Evolutionary conservation across 2,888 invertebrate genomes (phyloP), one percentile per base, ranked within the genome.

Genomic region (Pseudococcus viburni): DNA sequence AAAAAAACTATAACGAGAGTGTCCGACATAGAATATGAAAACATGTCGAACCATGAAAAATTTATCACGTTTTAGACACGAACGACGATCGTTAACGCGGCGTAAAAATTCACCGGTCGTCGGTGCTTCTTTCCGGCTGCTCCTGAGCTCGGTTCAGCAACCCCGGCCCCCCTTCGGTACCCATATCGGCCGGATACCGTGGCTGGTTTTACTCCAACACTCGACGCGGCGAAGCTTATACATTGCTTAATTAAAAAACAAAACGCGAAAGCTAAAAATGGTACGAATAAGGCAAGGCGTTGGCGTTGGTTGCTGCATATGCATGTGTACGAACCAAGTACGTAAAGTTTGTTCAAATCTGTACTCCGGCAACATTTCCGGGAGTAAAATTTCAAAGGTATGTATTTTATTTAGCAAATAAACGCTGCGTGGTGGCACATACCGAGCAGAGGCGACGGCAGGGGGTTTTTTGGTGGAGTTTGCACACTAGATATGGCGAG

Each of bases 201-300:
- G 12, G 17, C 17, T 55, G 55, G 17, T 12, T 55, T 12, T 12
- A 59, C 19, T 19, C 19, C n/a, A 80, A 80, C 19, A 80, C 80
- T 80, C 80, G 80, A 80, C 80, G 42, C 80, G 80, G 59, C 59
- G 2, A 80, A 80, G 80, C 80, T 80, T 42, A 42, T 33, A 73
- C 33, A 73, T 73, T 73, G 80, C 80, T 80, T 80, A 80, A 80
- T 80, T 80, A 80, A 80, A 80, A 80, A 80, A 80, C 80, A 80
- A 80, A 80, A 80, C 80, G 15, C 80, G 17, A 42, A 80, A 80
- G 80, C 80, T 80, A 80, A 80, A 80, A 80, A 80, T 80, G 39
- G n/a, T 42, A 59, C 80, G 68, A 26, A 73, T 33, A 73, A 59
- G 59, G 19, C 9, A 33, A 73, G 17, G 73, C 73, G 11, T 33